Evolutionary conservation across 2,797 vertebrate species (phyloP).

Genomic region (Parauchenoglanis ngamensis): DNA sequence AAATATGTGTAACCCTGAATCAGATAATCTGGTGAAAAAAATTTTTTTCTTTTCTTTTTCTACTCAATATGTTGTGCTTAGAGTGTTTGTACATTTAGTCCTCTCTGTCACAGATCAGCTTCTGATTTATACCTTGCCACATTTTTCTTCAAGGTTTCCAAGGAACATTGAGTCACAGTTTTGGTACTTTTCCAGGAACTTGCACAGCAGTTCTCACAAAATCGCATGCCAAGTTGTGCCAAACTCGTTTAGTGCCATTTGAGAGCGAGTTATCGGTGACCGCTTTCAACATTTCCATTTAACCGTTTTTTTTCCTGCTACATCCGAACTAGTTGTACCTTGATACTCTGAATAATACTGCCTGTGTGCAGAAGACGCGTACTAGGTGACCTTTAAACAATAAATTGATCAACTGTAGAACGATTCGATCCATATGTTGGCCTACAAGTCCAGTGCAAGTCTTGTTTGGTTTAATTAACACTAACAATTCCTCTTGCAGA

Average conservation of each 20-base stretch:
- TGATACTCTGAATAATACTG: neutral
- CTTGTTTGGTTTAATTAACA: neutral
- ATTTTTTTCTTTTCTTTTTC: neutral
- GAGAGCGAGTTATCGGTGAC: neutral
- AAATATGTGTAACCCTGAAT: neutral
- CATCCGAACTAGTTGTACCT: neutral
- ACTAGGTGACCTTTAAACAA: neutral
- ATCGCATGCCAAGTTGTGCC: neutral
- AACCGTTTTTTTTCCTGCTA: neutral
- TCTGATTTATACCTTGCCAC: neutral
- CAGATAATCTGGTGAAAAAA: neutral
- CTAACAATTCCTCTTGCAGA: slow-evolving; percentile 65
- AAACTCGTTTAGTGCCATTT: neutral
- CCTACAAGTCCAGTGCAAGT: no score
- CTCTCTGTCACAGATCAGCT: neutral
- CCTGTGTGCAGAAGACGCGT: neutral
- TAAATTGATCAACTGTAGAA: neutral
- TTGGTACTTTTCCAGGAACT: neutral
- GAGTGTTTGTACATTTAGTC: neutral
- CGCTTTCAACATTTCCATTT: neutral
- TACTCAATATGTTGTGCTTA: neutral
- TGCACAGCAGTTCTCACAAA: neutral
- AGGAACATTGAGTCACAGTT: neutral
- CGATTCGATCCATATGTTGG: neutral
- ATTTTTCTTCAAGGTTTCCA: neutral